A percentile compares a stretch with the other conserved stretches of the same genome.
These are phyloP conservation scores for Pampusana beccarii DNA, from an alignment of 2,113 vertebrate species.

Conservation along the genomic window DNA sequence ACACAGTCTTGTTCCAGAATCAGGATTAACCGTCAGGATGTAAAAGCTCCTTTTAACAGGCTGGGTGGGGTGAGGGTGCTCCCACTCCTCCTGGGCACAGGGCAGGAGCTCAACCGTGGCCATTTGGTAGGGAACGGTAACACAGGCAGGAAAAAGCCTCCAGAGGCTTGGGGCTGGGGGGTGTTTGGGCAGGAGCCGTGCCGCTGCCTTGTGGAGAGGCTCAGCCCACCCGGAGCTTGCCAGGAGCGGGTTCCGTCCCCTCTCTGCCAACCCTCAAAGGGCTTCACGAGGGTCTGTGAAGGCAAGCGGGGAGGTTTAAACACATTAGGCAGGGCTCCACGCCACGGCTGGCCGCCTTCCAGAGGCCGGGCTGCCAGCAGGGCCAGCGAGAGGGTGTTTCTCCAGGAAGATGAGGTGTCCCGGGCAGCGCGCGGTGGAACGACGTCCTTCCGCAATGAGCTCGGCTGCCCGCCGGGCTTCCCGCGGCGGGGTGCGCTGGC, in stretches of 20 bases:
- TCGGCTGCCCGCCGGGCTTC: not conserved
- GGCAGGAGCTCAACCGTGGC: not conserved
- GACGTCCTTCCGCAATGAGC: not conserved
- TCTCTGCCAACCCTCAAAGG: not conserved
- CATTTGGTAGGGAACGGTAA: not conserved
- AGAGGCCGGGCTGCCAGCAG: not conserved
- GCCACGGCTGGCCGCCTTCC: not conserved
- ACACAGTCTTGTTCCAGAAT: accelerated
- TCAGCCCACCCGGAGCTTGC: not conserved
- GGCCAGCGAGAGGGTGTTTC: not conserved
- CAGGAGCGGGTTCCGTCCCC: not conserved
- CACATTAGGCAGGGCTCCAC: not conserved
- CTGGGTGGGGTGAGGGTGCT: not conserved
- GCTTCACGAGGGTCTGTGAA: not conserved
- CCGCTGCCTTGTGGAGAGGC: not conserved
- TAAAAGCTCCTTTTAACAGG: not conserved
- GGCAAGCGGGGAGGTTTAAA: not conserved
- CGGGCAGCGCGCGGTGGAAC: accelerated
- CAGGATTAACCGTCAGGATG: not conserved
- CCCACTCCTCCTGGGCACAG: accelerated
- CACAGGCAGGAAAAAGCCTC: not conserved
- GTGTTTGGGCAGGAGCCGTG: accelerated
- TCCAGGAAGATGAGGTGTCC: constrained; percentile 34
- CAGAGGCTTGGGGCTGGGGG: not conserved
- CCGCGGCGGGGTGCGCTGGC: constrained; percentile 11